Conservation (phyloP, 2,888 invertebrate species). For the Fabriciana adippe region DNA sequence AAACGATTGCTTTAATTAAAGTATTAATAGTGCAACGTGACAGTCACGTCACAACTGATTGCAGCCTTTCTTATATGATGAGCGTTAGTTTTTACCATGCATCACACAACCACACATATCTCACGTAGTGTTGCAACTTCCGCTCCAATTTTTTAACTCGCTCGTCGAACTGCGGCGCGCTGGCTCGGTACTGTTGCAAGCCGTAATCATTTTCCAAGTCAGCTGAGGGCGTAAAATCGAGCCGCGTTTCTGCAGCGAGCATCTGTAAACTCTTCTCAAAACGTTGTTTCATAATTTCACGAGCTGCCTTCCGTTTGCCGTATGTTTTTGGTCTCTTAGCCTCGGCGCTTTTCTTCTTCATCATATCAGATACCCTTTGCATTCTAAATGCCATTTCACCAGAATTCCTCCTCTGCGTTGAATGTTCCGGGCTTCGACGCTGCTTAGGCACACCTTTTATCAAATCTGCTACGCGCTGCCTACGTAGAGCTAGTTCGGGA, state of each 20-base stretch:
- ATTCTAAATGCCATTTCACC: slow-evolving; percentile 82
- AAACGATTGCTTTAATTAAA: background rate
- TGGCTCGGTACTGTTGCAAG: slow-evolving; percentile 92
- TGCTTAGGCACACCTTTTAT: slow-evolving; percentile 55
- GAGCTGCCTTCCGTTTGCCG: slow-evolving; percentile 62
- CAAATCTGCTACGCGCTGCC: slow-evolving; percentile 62
- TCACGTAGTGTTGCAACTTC: slow-evolving; percentile 75
- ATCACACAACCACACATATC: slow-evolving; percentile 60
- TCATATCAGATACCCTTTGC: slow-evolving; percentile 88
- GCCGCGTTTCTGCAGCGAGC: slow-evolving; percentile 89
- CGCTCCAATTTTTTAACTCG: slow-evolving; percentile 89
- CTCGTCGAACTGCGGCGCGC: slow-evolving; percentile 92
- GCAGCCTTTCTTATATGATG: background rate
- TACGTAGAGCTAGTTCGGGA: slow-evolving; percentile 63
- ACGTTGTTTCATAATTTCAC: slow-evolving; percentile 88
- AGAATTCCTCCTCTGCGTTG: slow-evolving; percentile 53
- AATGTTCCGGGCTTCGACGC: slow-evolving; percentile 43
- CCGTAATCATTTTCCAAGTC: slow-evolving; percentile 91
- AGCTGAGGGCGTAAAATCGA: slow-evolving; percentile 80
- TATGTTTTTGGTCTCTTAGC: slow-evolving; percentile 56
- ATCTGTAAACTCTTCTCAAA: slow-evolving; percentile 94
- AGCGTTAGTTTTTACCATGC: slow-evolving; percentile 54
- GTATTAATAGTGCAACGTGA: slow-evolving; percentile 10
- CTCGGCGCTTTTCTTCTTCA: slow-evolving; percentile 86
- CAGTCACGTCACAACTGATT: background rate